phyloP scores from a whole-genome alignment of 1,140 invertebrate genomes.

The Nymphalis io region DNA sequence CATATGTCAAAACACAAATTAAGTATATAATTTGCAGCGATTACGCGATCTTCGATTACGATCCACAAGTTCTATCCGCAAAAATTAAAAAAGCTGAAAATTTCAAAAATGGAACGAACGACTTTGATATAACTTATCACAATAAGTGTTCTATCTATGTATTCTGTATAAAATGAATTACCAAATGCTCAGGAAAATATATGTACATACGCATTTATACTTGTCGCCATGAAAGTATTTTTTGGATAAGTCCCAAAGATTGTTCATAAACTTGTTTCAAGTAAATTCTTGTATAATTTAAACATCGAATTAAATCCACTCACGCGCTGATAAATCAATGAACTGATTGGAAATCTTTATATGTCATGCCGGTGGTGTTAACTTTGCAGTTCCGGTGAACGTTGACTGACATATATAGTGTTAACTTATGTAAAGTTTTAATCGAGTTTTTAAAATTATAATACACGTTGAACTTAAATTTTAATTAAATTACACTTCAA shows the following conservation, averaged over 20 bases:
- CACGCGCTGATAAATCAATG: slow-evolving; percentile 22
- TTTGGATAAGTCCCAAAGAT: slow-evolving; percentile 16
- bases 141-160: too few species aligned
- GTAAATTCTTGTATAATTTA: slow-evolving; percentile 17
- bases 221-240: not conserved
- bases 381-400: not conserved
- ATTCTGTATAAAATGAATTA: not conserved
- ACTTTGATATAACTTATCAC: too few species aligned
- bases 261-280: not conserved
- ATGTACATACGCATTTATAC: not conserved
- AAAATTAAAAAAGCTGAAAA: too few species aligned
- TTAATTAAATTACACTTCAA: too few species aligned
- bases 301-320: slow-evolving; percentile 15
- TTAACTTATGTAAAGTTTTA: not conserved
- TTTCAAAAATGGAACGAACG: too few species aligned
- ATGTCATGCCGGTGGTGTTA: not conserved
- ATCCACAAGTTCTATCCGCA: too few species aligned
- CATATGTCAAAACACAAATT: too few species aligned
- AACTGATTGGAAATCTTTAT: slow-evolving; percentile 22
- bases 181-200: not conserved
- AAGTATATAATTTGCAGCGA: too few species aligned
- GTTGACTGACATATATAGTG: slow-evolving; percentile 3
- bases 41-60: too few species aligned
- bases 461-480: too few species aligned
- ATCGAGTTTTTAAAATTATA: not conserved